phyloP scores from a whole-genome alignment of 2,113 vertebrate genomes.

The Triplophysa siluroides region DNA sequence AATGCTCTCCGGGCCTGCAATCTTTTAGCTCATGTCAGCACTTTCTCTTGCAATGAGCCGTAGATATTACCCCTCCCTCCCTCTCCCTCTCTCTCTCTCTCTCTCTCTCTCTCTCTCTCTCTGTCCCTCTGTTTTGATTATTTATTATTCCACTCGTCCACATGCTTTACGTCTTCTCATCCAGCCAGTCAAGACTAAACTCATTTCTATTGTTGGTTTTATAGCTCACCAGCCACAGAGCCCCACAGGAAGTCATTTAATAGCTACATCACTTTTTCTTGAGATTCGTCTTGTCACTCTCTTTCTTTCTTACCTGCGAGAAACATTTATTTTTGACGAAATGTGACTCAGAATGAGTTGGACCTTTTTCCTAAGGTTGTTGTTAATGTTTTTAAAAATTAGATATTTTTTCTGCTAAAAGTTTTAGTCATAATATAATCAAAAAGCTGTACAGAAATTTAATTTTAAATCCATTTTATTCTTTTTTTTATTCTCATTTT shows the following conservation, averaged over 20 bases:
- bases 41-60: constrained; percentile 57
- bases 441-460: no score
- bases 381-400: not conserved
- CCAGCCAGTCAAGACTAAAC: constrained; percentile 48
- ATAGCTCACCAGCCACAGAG: constrained; percentile 37
- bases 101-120: constrained; percentile 17
- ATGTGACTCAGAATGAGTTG: constrained; percentile 1
- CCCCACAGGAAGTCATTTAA: constrained; percentile 36
- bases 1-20: constrained; percentile 50
- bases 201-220: constrained; percentile 55
- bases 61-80: constrained; percentile 49
- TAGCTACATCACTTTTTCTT: constrained; percentile 46
- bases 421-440: no score
- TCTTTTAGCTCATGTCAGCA: constrained; percentile 59
- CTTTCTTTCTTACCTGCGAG: not conserved
- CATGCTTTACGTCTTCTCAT: constrained; percentile 53
- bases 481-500: no score
- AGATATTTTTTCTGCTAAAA: no score
- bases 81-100: constrained; percentile 4
- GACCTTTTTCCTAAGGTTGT: not conserved
- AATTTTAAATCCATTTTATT: no score
- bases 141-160: constrained; percentile 50
- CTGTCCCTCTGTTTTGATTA: constrained; percentile 43
- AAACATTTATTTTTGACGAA: not conserved
- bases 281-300: constrained; percentile 22